phyloP scores from a whole-genome alignment of 1,140 invertebrate genomes.

The Hyles euphorbiae region DNA sequence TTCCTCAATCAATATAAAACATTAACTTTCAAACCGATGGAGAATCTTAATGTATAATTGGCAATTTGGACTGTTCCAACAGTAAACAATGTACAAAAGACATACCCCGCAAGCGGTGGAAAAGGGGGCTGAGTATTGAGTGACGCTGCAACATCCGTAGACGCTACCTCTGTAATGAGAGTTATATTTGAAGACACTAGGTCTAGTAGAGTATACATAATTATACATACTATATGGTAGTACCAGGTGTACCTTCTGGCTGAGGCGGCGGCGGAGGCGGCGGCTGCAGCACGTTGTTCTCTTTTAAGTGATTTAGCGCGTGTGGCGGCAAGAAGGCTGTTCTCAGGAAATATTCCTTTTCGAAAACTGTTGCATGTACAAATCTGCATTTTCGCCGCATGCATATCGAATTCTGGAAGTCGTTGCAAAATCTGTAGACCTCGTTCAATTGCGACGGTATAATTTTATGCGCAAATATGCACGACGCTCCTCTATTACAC shows the following conservation, averaged over 20 bases:
- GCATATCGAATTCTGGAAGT: constrained; percentile 46
- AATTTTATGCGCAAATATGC: constrained; percentile 40
- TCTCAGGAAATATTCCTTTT: constrained; percentile 47
- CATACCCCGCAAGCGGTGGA: too few relatives aligned
- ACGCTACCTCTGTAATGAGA: too few relatives aligned
- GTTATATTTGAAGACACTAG: too few relatives aligned
- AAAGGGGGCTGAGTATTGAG: too few relatives aligned
- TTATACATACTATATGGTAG: background rate
- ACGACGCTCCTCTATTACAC: constrained; percentile 36
- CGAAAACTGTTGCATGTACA: constrained; percentile 52
- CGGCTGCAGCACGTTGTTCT: constrained; percentile 20
- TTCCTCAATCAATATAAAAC: too few relatives aligned
- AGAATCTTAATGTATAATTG: too few relatives aligned
- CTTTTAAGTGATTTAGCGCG: constrained; percentile 28
- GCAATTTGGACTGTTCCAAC: too few relatives aligned
- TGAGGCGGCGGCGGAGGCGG: constrained; percentile 11
- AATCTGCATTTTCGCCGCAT: constrained; percentile 39
- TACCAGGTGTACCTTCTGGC: constrained; percentile 21
- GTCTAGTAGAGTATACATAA: too few relatives aligned
- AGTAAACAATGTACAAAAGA: too few relatives aligned
- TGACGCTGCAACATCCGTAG: too few relatives aligned
- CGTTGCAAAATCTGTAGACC: constrained; percentile 45
- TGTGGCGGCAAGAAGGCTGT: constrained; percentile 41
- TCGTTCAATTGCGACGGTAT: constrained; percentile 35
- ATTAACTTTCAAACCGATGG: too few relatives aligned